Base-by-base conservation (phyloP, 2,888 invertebrate species). In the Matsumyia berberina region DNA sequence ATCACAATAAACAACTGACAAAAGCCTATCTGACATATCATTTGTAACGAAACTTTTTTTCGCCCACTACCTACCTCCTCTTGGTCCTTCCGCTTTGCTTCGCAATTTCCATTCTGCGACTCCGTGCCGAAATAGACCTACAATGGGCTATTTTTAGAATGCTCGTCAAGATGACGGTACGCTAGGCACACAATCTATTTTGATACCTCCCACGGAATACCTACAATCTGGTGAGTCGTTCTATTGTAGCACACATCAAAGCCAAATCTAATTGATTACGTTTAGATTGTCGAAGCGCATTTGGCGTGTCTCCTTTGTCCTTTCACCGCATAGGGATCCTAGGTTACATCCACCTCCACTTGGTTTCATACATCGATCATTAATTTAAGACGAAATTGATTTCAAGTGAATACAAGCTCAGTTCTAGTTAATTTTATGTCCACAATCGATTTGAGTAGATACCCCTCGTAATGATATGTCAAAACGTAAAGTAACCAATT, bases 371-470 rank as follows among this genome's bases (percentile, higher is more conserved):
- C 12, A 39, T 39, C 12, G 39, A 39, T 39, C 12, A 39, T 39
- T 39, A 12, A 39, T 12, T 39, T 12, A 12, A 12, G 39, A 6
- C 39, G 12, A 19, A 24, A 24, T 24, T 24, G n/a, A 11, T 42
- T 42, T 2, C 1, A 42, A 2, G 12, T 24, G 24, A 24, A 24
- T 4, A 24, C 24, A 24, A 24, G 24, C 4, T 4, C 24, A 24
- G 2, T 24, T 24, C n/a, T n/a, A n/a, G n/a, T n/a, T n/a, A 39
- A 11, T 42, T 42, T 2, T 6, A 39, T 5, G 9, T n/a, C 39
- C 53, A 55, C 33, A 55, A 55, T 55, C 53, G 33, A 55, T 55
- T 55, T 37, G n/a, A 37, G 19, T 11, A 24, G 24, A 37, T 57
- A 37, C 7, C 11, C 24, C n/a, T 19, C 31, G 42, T 19, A 35